Conservation (phyloP, 2,888 invertebrate species). For the Palloptera scutellata region DNA sequence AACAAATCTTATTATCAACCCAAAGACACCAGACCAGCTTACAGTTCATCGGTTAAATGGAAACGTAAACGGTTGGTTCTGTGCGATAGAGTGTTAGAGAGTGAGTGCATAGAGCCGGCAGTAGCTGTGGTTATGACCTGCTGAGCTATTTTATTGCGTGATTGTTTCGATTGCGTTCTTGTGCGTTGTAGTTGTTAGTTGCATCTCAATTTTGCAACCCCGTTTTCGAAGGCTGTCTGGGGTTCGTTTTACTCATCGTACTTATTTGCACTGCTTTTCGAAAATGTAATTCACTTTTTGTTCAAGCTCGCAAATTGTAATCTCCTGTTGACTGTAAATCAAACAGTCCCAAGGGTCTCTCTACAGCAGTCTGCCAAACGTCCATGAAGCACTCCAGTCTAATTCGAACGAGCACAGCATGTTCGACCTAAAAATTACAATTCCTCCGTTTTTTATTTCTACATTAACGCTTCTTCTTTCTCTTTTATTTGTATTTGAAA, state of each 20-base stretch:
- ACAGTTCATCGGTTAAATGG: too few relatives aligned
- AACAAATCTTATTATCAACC: conserved; percentile 24
- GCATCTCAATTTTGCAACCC: conserved; percentile 21
- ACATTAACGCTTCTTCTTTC: too few relatives aligned
- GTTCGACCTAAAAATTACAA: too few relatives aligned
- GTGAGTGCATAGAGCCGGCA: neutral
- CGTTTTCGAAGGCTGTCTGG: conserved; percentile 29
- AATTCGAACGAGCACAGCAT: too few relatives aligned
- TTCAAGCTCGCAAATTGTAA: conserved; percentile 42
- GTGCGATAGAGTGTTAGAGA: too few relatives aligned
- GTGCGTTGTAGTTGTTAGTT: neutral
- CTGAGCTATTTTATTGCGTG: conserved; percentile 41
- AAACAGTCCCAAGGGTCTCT: conserved; percentile 55
- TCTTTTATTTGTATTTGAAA: too few relatives aligned
- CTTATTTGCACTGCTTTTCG: conserved; percentile 12
- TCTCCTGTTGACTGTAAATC: conserved; percentile 58
- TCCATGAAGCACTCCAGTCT: too few relatives aligned
- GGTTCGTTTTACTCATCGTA: conserved; percentile 14
- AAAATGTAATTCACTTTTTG: conserved; percentile 52
- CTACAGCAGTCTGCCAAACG: conserved; percentile 12
- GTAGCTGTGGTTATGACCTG: conserved; percentile 39
- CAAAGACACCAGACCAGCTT: too few relatives aligned
- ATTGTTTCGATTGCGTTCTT: conserved; percentile 15
- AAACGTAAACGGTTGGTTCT: too few relatives aligned
- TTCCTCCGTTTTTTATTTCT: too few relatives aligned